phyloP scores from a whole-genome alignment of 1,140 invertebrate genomes.

The silkworm (Bombyx mori) region DNA sequence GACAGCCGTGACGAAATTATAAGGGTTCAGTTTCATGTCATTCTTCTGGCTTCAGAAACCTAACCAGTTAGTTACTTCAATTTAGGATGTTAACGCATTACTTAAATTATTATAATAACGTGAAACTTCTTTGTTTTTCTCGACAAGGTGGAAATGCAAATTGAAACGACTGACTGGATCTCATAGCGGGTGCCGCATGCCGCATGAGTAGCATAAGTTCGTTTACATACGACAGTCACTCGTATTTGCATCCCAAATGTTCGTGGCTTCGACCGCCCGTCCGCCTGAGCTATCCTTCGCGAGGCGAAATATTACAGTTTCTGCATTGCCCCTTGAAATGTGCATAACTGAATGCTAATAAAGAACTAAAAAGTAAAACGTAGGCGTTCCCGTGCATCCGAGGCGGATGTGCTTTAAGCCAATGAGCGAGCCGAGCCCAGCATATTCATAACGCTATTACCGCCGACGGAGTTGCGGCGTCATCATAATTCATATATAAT shows the following conservation, averaged over 20 bases:
- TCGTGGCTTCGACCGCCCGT: conserved; percentile 43
- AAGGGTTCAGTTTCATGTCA: no score
- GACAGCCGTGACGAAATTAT: no score
- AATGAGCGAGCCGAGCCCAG: conserved; percentile 58
- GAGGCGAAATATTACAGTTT: conserved; percentile 67
- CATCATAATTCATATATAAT: conserved; percentile 72
- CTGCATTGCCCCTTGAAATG: conserved; percentile 60
- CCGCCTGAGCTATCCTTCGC: conserved; percentile 54
- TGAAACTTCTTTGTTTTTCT: no score
- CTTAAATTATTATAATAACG: no score
- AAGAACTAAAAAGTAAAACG: conserved; percentile 65
- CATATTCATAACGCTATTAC: conserved; percentile 71
- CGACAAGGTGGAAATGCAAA: conserved; percentile 58
- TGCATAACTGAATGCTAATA: conserved; percentile 70
- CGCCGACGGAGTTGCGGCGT: conserved; percentile 60
- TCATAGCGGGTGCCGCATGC: conserved; percentile 60
- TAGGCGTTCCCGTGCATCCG: conserved; percentile 61
- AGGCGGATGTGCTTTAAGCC: conserved; percentile 61
- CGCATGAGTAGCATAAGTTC: conserved; percentile 66
- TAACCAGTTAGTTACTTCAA: no score
- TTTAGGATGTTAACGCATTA: no score
- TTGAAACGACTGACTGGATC: conserved; percentile 68
- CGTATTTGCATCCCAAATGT: conserved; percentile 69
- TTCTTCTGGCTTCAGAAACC: no score
- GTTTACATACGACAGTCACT: conserved; percentile 65